These are phyloP conservation scores for Myotis findleyi DNA, from an alignment of 2,797 vertebrate genomes.

Conservation along the genomic window DNA sequence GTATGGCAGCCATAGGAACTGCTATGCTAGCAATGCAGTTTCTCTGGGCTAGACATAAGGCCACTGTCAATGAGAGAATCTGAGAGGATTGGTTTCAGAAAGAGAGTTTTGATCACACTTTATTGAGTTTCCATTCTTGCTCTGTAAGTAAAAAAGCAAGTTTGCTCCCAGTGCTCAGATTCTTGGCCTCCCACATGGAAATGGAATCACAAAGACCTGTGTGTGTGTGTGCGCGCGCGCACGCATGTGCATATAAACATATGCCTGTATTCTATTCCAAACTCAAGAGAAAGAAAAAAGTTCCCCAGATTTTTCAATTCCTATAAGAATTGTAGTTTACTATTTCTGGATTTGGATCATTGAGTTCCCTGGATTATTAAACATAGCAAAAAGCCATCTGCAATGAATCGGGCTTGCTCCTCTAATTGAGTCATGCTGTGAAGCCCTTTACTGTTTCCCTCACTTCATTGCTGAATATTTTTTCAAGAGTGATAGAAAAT, in stretches of 20 bases:
- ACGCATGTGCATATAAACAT: constrained; percentile 1
- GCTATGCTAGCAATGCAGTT: background rate
- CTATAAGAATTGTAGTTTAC: constrained; percentile 83
- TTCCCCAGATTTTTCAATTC: constrained; percentile 81
- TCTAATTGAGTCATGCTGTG: constrained; percentile 86
- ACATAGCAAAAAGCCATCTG: constrained; percentile 91
- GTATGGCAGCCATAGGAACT: background rate
- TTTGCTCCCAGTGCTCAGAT: constrained; percentile 72
- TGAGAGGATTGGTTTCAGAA: background rate
- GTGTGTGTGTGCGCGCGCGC: constrained; percentile 53
- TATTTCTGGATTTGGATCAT: constrained; percentile 83
- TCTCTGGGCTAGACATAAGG: background rate
- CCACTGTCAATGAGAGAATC: constrained; percentile 24
- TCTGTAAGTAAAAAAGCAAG: constrained; percentile 75
- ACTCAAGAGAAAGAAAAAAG: constrained; percentile 70
- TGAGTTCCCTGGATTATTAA: constrained; percentile 88
- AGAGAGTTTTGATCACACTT: constrained; percentile 62
- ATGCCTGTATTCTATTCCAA: constrained; percentile 72
- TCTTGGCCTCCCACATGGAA: constrained; percentile 76
- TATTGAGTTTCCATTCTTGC: constrained; percentile 70
- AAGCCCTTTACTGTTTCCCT: constrained; percentile 86
- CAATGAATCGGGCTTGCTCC: constrained; percentile 89
- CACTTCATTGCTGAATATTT: constrained; percentile 86
- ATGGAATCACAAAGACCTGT: constrained; percentile 70
- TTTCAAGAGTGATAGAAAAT: constrained; percentile 88